Evolutionary conservation across 2,888 invertebrate species (phyloP), one percentile per base, ranked within the genome.

Genomic region (Hipparchia semele): DNA sequence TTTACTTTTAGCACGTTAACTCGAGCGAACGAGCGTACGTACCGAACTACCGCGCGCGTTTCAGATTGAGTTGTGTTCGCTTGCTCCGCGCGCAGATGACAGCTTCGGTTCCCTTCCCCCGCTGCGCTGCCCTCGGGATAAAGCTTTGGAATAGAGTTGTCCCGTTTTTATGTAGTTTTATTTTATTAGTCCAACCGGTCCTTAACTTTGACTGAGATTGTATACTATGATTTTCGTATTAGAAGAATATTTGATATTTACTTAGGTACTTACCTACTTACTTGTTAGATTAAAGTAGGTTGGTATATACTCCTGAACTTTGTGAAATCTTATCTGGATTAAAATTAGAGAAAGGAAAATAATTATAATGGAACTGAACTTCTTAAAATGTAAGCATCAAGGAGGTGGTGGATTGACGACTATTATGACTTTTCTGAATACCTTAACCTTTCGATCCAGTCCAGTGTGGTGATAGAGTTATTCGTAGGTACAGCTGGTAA

Each of bases 141-240:
- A 56, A 71, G 64, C 68, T 71, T 68, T 84, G 83, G 87, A 90
- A 90, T 90, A 90, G 87, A 89, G 87, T 87, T 88, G 87, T 90
- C 86, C 86, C 84, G 82, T 84, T 90, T 87, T 90, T 86, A 84
- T 89, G 88, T 89, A 84, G 83, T 88, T 89, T 87, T 79, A 78
- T 78, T 79, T 75, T 75, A 87, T 83, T 82, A 77, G 56, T 62
- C 79, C 82, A 81, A 87, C 87, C 86, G 85, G 84, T 86, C 83
- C 80, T 68, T 72, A 51, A 46, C 83, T 80, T 68, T 71, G 60
- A 68, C 64, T 53, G 59, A 68, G 64, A 73, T 72, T 74, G 62
- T 73, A 60, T 71, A 54, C 65, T 66, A 73, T 71, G 68, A 68
- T 65, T 66, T 71, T 65, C 71, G 56, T 67, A 58, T 67, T 51